Base-by-base conservation (phyloP, 1,140 invertebrate genomes). In the Wasmannia auropunctata region DNA sequence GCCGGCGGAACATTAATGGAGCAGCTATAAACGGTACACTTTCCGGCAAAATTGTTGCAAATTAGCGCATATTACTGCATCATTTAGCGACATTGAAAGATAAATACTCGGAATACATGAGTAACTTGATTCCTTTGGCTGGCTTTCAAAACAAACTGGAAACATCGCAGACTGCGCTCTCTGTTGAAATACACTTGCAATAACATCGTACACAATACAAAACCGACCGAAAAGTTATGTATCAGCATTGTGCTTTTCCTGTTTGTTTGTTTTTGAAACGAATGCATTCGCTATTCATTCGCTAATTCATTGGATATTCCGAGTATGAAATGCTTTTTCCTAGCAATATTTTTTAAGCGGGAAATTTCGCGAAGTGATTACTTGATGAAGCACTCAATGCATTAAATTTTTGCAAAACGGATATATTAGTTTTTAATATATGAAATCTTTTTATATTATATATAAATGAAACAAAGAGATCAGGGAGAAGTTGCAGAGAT, bases 131-230 rank as follows among this genome's bases (percentile, higher is more conserved):
- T 77, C 72, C 19, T 31, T 88, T 77, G 72, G 49, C 58, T 22
- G 56, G 10, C 46, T n/a, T 60, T 87, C 72, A 72, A 87, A 5
- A 19, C 14, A n/a, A n/a, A 28, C 31, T 51, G 28, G 67, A 72
- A 69, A 31, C 37, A 40, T 54, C 37, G 58, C 62, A 67, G 70
- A 25, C 25, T 37, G 16, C 10, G 40, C 34, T 58, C 8, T 25
- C 43, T 49, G 43, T 85, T 74, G 85, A 87, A 85, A 75, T 74
- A 76, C 31, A 76, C 31, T 72, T 31, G 34, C 34, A 72, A 34
- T 58, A 58, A 34, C 54, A 34, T 58, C n/a, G 10, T n/a, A n/a
- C 28, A 56, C 22, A 25, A 46, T 10, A 25, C 22, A 10, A 5
- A 34, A 72, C 19, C 65, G 25, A 58, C 51, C n/a, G n/a, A 14